Conservation (phyloP, 37 sponge, comb jelly and placozoan species). For the Chondrilla cf. caribensis region DNA sequence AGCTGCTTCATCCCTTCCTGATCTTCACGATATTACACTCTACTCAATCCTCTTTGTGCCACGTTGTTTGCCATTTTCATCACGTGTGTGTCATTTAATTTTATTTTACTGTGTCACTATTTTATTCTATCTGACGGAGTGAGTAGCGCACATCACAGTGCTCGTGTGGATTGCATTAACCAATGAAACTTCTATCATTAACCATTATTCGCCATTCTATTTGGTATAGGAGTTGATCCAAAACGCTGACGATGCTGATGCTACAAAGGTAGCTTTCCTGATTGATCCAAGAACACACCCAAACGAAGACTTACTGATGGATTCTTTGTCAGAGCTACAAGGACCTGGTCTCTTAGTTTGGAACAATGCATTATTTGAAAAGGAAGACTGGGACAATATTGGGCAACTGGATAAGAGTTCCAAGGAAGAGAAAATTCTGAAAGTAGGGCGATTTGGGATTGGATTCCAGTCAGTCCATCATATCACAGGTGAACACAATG, state of each 20-base stretch:
- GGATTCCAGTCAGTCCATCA: conserved; percentile 86
- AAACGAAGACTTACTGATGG: conserved; percentile 9
- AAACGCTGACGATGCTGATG: conserved; percentile 84
- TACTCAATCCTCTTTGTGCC: no score
- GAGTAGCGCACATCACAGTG: no score
- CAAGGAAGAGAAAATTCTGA: conserved; percentile 65
- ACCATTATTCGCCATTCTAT: no score
- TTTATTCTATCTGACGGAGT: no score
- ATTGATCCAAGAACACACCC: conserved; percentile 54
- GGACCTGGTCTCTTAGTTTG: conserved; percentile 70
- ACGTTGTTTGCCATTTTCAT: no score
- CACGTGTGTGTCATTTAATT: no score
- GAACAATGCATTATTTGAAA: conserved; percentile 68
- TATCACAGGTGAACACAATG: conserved; percentile 76
- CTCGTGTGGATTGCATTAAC: no score
- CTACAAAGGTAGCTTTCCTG: conserved; percentile 54
- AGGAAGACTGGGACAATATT: conserved; percentile 72
- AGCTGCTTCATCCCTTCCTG: no score
- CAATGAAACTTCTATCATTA: no score
- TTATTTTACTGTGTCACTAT: no score
- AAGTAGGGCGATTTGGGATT: conserved; percentile 83
- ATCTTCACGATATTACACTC: no score
- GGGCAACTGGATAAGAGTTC: conserved; percentile 51
- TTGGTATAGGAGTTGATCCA: conserved; percentile 69
- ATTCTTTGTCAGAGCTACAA: conserved; percentile 37